Base-by-base conservation (phyloP, 2,797 vertebrate species). In the Labeo calbasu region DNA sequence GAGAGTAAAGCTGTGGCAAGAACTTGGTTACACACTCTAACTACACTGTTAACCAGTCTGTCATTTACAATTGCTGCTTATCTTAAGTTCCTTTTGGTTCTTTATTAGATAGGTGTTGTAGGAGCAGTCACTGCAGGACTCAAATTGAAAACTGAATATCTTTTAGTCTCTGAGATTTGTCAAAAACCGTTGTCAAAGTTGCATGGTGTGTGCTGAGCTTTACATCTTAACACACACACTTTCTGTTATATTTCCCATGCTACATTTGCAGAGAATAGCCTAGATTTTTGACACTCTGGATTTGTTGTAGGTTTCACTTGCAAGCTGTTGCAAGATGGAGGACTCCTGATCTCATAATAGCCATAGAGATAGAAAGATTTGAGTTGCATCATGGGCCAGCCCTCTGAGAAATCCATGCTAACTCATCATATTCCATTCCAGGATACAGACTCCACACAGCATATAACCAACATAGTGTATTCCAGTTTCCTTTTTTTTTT, bases 301-400 rank as follows among this genome's bases (percentile, higher is more conserved):
- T 90, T 88, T 90, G 81, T 85, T 86, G 85, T 72, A 82, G 82
- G 85, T 82, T 88, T 87, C 82, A 76, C 51, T 86, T 78, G 77
- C 71, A 59, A 83, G 79, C 79, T 87, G 82, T 85, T 88, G 79
- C 68, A 77, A 87, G 89, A 87, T 81, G 77, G 84, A 87, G 80
- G 84, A 87, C 85, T 88, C 79, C 83, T 82, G 88, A 88, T 88
- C 83, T 88, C 76, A 76, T 71, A 87, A 75, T 79, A 68, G 78
- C 71, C 75, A 72, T 50, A 53, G 81, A 88, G 70, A 86, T 88
- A 82, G 50, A 84, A 66, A 82, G 76, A 61, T 87, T 86, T 87
- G 66, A 36, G 86, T 84, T 84, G 75, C 85, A 86, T 85, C 83
- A 87, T 82, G 77, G 71, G 59, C 77, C 57, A 69, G 13, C 28